These are phyloP conservation scores for Deroptyus accipitrinus DNA, from an alignment of 2,113 vertebrate genomes.

Conservation along the genomic window DNA sequence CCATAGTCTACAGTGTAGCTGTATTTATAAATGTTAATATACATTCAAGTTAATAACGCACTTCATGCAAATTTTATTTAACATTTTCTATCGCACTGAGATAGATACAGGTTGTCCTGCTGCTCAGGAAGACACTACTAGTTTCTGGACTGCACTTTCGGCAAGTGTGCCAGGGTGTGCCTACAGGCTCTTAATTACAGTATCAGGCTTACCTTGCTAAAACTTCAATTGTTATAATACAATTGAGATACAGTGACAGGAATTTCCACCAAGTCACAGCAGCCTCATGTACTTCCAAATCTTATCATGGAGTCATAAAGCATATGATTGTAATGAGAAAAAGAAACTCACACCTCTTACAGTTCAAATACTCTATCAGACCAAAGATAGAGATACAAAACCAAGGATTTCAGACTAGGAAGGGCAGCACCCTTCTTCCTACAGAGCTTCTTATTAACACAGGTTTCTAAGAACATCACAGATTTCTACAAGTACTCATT, in stretches of 20 bases:
- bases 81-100: background rate
- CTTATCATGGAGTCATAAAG: background rate
- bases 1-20: background rate
- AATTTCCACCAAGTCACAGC: constrained; percentile 18
- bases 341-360: background rate
- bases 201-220: constrained; percentile 26
- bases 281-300: background rate
- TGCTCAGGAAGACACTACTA: background rate
- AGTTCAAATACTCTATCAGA: background rate
- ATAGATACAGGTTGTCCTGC: background rate
- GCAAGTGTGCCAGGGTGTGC: background rate
- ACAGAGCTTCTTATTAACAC: background rate
- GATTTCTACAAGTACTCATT: background rate
- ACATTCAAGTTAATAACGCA: background rate
- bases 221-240: background rate
- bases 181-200: background rate
- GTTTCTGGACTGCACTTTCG: background rate
- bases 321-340: background rate
- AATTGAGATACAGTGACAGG: background rate
- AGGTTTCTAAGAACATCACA: background rate
- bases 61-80: background rate
- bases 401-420: background rate
- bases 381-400: background rate
- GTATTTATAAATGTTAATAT: background rate
- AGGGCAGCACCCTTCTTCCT: background rate